Conservation (phyloP, 1,140 invertebrate genomes). For the Pogonomyrmex californicus region DNA sequence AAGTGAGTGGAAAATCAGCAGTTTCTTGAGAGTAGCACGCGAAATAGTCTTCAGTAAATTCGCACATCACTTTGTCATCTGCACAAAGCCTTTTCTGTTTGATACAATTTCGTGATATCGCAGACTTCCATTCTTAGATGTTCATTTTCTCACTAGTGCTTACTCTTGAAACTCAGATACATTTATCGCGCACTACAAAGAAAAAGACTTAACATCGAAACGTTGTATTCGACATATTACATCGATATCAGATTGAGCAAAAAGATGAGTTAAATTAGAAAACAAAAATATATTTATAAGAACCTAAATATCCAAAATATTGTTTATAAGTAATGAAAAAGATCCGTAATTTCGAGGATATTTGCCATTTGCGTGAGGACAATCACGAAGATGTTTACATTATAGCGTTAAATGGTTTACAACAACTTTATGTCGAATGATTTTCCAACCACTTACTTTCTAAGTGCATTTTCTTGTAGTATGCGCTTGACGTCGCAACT, state of each 20-base stretch:
- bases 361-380: neutral
- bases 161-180: constrained; percentile 48
- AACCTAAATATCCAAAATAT: neutral
- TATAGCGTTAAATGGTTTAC: constrained; percentile 31
- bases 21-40: constrained; percentile 23
- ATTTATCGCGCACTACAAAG: constrained; percentile 27
- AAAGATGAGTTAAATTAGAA: neutral
- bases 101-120: constrained; percentile 34
- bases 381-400: neutral
- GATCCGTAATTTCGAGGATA: neutral
- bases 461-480: constrained; percentile 56
- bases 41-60: constrained; percentile 42
- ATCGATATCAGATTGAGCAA: constrained; percentile 8
- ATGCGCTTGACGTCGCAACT: constrained; percentile 10
- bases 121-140: constrained; percentile 42
- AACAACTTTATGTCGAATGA: constrained; percentile 28
- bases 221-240: neutral
- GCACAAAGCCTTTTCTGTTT: constrained; percentile 46
- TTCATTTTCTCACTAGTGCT: constrained; percentile 39
- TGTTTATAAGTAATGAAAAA: neutral
- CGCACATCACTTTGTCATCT: constrained; percentile 28
- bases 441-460: constrained; percentile 49
- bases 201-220: neutral
- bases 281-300: neutral
- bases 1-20: neutral